Evolutionary conservation across 2,888 invertebrate genomes (phyloP).

Genomic region (Tanytarsus gracilentus): DNA sequence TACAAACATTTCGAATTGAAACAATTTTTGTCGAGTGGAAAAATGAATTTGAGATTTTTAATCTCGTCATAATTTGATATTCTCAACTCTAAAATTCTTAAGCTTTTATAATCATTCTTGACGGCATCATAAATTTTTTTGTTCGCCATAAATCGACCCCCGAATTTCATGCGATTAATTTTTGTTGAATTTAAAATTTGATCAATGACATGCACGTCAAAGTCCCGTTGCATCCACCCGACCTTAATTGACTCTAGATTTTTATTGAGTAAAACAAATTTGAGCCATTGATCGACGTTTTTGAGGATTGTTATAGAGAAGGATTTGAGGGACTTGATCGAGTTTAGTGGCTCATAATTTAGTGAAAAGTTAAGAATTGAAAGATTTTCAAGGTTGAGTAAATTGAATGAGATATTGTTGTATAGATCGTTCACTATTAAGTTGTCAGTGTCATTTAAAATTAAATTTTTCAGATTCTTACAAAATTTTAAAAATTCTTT

Average conservation of each 20-base stretch:
- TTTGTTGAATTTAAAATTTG: neutral
- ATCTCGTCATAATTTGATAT: constrained; percentile 15
- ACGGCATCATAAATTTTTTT: constrained; percentile 12
- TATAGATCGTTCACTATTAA: neutral
- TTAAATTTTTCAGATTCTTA: neutral
- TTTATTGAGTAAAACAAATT: neutral
- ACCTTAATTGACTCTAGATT: neutral
- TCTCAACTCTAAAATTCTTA: neutral
- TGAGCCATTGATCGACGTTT: neutral
- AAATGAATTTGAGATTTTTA: constrained; percentile 8
- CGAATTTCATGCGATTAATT: neutral
- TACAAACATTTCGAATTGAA: neutral
- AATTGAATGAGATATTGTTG: neutral
- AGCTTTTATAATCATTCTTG: constrained; percentile 9
- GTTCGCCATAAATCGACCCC: constrained; percentile 4
- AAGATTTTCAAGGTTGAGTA: neutral
- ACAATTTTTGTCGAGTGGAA: neutral
- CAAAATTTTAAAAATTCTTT: neutral
- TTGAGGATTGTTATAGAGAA: constrained; percentile 8
- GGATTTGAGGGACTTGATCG: neutral
- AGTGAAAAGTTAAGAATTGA: neutral
- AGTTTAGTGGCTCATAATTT: neutral
- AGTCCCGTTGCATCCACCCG: constrained; percentile 13
- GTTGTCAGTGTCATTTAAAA: neutral
- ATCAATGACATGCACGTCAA: neutral